Conservation (phyloP, 2,888 invertebrate species). For the Gastrophysa polygoni region DNA sequence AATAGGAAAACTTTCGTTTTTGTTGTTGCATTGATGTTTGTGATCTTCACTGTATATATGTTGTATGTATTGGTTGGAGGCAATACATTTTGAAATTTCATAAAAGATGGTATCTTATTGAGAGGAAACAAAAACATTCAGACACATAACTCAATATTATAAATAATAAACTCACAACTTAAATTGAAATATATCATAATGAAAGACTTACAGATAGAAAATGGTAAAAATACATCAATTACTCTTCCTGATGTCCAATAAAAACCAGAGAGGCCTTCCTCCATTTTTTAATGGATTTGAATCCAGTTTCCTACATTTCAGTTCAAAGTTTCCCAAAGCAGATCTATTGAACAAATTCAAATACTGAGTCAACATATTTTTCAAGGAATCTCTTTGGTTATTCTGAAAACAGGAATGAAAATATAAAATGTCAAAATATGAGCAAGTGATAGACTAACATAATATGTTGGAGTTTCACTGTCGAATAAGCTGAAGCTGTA, state of each 20-base stretch:
- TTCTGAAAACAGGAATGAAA: background rate
- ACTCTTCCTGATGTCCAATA: slow-evolving; percentile 7
- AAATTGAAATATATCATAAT: too few relatives aligned
- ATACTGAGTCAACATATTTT: background rate
- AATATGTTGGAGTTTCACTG: background rate
- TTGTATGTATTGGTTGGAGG: slow-evolving; percentile 18
- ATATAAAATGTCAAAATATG: background rate
- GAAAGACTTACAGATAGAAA: too few relatives aligned
- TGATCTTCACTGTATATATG: slow-evolving; percentile 23
- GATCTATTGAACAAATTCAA: slow-evolving; percentile 3
- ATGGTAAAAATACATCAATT: too few relatives aligned
- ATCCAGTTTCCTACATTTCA: slow-evolving; percentile 19
- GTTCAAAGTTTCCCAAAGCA: slow-evolving; percentile 2
- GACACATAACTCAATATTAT: too few relatives aligned
- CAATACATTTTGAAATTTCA: background rate
- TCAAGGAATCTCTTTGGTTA: background rate
- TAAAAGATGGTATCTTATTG: too few relatives aligned
- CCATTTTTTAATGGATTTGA: slow-evolving; percentile 12
- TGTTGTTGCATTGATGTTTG: slow-evolving; percentile 42
- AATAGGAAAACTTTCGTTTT: slow-evolving; percentile 49
- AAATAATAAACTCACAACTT: background rate
- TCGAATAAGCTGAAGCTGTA: slow-evolving; percentile 16
- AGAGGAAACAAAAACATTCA: too few relatives aligned
- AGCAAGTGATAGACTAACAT: background rate
- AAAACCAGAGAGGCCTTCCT: slow-evolving; percentile 19